These are phyloP conservation scores for Quadriops clusia DNA, from an alignment of 2,888 invertebrate species.

Conservation along the genomic window DNA sequence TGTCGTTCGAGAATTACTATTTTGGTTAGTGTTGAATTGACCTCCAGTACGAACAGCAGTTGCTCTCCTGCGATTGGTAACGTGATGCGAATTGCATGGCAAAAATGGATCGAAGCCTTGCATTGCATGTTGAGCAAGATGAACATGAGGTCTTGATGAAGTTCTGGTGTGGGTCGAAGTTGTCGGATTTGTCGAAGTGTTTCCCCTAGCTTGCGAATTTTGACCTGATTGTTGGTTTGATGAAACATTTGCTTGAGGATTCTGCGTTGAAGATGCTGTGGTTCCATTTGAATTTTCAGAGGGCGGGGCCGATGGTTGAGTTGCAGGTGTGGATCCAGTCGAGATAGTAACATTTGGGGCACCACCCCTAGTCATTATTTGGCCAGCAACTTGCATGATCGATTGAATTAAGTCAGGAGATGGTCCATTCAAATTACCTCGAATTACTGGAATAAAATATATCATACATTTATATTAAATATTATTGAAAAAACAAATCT, in stretches of 20 bases:
- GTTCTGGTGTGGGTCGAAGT: conserved; percentile 59
- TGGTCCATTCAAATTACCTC: conserved; percentile 33
- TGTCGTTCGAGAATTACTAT: conserved; percentile 8
- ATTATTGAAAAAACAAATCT: too few species aligned
- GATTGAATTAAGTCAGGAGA: conserved; percentile 43
- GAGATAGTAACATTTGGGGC: conserved; percentile 12
- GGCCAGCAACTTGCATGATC: conserved; percentile 43
- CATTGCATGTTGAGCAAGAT: conserved; percentile 46
- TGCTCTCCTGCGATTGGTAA: conserved; percentile 30
- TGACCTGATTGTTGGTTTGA: conserved; percentile 22
- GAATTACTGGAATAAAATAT: conserved; percentile 29
- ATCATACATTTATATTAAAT: conserved; percentile 9
- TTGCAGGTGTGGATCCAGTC: conserved; percentile 17
- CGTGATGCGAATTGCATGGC: conserved; percentile 61
- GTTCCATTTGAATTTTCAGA: conserved; percentile 15
- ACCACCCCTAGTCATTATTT: conserved; percentile 31
- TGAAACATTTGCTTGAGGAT: conserved; percentile 11
- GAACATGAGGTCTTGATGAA: conserved; percentile 53
- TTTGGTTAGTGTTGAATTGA: conserved; percentile 9
- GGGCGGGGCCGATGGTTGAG: conserved; percentile 17
- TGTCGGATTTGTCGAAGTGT: conserved; percentile 57
- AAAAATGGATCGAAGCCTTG: conserved; percentile 54
- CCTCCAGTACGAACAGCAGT: conserved; percentile 17
- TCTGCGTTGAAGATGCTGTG: conserved; percentile 20
- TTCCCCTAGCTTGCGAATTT: conserved; percentile 44